A percentile compares a stretch with the other conserved stretches of the same genome.
phyloP scores from a whole-genome alignment of 2,797 vertebrate genomes.

The Sebastes trivittatus region DNA sequence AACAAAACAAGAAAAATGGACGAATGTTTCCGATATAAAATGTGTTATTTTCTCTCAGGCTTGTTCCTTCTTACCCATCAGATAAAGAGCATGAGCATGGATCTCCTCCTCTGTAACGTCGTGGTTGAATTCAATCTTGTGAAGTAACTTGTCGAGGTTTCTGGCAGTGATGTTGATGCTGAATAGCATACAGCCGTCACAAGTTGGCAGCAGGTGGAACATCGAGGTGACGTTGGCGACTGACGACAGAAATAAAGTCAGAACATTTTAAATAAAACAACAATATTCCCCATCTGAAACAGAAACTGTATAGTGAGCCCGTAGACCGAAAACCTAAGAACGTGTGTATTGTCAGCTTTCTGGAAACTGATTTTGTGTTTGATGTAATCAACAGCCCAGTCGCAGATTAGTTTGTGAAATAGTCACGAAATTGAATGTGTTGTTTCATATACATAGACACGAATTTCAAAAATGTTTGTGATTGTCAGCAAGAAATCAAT shows the following conservation, averaged over 20 bases:
- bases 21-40: neutral
- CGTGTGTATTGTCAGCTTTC: neutral
- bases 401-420: no score
- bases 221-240: rapidly evolving
- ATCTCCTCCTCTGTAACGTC: rapidly evolving
- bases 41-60: rapidly evolving
- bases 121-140: rapidly evolving
- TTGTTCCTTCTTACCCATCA: conserved; percentile 33
- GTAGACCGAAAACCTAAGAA: neutral
- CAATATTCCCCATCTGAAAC: neutral
- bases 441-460: no score
- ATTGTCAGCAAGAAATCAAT: no score
- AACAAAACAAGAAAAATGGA: neutral
- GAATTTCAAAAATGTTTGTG: no score
- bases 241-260: conserved; percentile 1
- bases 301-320: neutral
- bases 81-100: neutral
- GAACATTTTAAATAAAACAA: neutral
- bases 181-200: neutral
- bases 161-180: neutral
- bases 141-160: rapidly evolving
- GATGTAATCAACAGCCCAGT: neutral
- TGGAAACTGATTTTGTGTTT: neutral
- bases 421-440: no score
- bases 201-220: conserved; percentile 2